Conservation (phyloP, 2,113 vertebrate genomes). For the Saimiri boliviensis region DNA sequence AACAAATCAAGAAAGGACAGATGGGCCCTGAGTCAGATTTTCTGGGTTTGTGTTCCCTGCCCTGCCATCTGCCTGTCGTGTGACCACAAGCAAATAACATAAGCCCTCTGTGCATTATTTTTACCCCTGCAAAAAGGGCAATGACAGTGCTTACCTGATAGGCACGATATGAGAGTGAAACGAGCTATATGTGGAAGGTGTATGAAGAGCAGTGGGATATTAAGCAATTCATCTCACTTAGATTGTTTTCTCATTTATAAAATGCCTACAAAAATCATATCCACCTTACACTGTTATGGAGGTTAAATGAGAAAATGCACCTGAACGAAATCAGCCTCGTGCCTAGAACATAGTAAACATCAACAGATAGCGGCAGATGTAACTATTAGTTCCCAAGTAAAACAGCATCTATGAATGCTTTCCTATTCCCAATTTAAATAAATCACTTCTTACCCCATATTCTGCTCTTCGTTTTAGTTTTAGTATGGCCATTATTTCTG, state of each 20-base stretch:
- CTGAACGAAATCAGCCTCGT: background rate
- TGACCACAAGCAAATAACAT: background rate
- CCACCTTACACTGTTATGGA: background rate
- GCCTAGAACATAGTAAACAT: background rate
- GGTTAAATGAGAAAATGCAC: conserved; percentile 37
- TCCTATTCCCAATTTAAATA: background rate
- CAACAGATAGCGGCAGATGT: background rate
- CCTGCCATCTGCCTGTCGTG: background rate
- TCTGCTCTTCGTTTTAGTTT: background rate
- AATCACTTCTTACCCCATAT: background rate
- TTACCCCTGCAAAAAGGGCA: background rate
- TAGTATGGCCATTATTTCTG: background rate
- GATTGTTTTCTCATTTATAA: conserved; percentile 6
- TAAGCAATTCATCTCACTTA: background rate
- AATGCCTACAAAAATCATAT: background rate
- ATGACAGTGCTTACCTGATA: background rate
- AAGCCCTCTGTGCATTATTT: background rate
- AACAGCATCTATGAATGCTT: background rate
- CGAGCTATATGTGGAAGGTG: background rate
- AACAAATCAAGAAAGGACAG: background rate
- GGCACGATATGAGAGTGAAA: background rate
- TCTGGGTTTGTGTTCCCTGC: background rate
- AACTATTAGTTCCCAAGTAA: background rate
- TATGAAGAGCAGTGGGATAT: background rate
- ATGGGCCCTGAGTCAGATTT: background rate